Conservation (phyloP, 2,797 vertebrate genomes). For the Steatocranus sp. region DNA sequence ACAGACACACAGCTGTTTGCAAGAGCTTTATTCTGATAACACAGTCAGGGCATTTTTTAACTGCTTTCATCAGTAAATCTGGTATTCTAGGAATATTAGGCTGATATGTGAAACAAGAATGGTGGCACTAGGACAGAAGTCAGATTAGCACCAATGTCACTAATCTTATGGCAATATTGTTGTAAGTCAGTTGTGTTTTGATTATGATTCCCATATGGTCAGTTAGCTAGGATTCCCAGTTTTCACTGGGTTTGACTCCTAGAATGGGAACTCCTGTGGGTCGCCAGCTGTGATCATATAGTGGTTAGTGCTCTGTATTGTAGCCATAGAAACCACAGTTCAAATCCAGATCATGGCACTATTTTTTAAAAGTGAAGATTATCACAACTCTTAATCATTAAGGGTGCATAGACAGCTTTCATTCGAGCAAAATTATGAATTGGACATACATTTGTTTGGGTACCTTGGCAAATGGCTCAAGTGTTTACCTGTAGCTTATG, state of each 20-base stretch:
- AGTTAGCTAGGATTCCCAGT: background rate
- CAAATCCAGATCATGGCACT: background rate
- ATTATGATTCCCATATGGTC: background rate
- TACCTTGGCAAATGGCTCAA: background rate
- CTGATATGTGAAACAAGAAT: background rate
- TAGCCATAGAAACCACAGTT: background rate
- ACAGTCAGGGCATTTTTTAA: background rate
- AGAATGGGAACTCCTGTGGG: background rate
- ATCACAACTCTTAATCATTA: background rate
- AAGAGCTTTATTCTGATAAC: conserved; percentile 4
- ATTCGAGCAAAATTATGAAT: background rate
- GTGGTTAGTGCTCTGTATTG: background rate
- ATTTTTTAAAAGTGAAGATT: background rate
- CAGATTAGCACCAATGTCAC: background rate
- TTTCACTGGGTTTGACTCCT: background rate
- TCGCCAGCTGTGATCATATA: background rate
- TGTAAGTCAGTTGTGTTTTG: background rate
- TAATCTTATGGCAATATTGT: background rate
- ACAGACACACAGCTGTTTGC: conserved; percentile 18
- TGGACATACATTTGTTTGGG: background rate
- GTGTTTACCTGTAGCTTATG: background rate
- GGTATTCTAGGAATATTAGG: background rate
- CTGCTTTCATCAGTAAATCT: background rate
- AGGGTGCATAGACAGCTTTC: background rate
- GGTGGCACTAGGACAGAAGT: background rate